phyloP scores from a whole-genome alignment of 2,888 invertebrate genomes.

The Lasioglossum malachurum region DNA sequence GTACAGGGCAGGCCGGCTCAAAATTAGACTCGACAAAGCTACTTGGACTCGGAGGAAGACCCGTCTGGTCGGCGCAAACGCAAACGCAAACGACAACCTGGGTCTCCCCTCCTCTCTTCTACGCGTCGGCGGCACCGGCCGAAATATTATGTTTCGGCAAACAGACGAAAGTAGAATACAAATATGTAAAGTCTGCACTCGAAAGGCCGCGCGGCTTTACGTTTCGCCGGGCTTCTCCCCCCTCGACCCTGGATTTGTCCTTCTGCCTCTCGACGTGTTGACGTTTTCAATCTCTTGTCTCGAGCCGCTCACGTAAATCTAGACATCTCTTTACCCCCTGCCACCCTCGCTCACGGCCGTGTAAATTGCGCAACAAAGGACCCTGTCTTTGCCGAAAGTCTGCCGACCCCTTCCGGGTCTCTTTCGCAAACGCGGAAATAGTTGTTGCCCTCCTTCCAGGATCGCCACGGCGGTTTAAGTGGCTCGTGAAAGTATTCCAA shows the following conservation, averaged over 20 bases:
- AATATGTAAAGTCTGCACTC: slow-evolving; percentile 79
- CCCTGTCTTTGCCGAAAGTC: slow-evolving; percentile 35
- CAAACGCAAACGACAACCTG: slow-evolving; percentile 69
- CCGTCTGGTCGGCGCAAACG: slow-evolving; percentile 73
- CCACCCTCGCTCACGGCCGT: slow-evolving; percentile 23
- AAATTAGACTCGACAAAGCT: slow-evolving; percentile 37
- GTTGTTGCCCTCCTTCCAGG: background rate
- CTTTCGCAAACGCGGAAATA: slow-evolving; percentile 5
- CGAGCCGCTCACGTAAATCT: slow-evolving; percentile 53
- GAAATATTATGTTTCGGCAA: slow-evolving; percentile 84
- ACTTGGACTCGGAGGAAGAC: slow-evolving; percentile 45
- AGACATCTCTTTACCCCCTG: slow-evolving; percentile 48
- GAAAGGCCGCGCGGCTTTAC: slow-evolving; percentile 69
- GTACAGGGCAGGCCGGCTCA: slow-evolving; percentile 5
- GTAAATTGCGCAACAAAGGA: slow-evolving; percentile 55
- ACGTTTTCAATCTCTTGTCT: slow-evolving; percentile 80
- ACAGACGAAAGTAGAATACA: slow-evolving; percentile 83
- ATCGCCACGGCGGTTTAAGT: background rate
- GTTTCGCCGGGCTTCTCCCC: slow-evolving; percentile 62
- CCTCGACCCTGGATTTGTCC: slow-evolving; percentile 71
- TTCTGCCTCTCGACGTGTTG: slow-evolving; percentile 79
- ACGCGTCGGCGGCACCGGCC: slow-evolving; percentile 68
- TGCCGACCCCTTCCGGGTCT: background rate
- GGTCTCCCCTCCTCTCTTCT: slow-evolving; percentile 57
- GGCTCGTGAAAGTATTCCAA: background rate